Conservation (phyloP, 2,888 invertebrate species). For the Aphodius granarius region DNA sequence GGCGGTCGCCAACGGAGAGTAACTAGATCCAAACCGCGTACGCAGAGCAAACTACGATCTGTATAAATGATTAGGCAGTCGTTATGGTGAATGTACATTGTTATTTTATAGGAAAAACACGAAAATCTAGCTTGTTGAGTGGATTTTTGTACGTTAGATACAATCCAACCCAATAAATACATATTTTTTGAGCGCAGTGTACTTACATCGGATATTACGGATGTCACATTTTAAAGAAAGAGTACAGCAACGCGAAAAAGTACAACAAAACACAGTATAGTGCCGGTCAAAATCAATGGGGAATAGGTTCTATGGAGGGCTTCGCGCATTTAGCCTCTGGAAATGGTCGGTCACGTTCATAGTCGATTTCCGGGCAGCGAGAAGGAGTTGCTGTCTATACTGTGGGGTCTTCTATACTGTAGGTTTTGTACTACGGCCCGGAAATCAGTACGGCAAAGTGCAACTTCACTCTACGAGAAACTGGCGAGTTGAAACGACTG, state of each 20-base stretch:
- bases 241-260: no score
- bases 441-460: neutral
- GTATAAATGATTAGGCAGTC: neutral
- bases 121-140: no score
- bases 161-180: no score
- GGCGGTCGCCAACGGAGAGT: neutral
- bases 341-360: neutral
- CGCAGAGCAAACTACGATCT: neutral
- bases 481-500: neutral
- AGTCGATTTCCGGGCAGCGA: neutral
- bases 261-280: neutral
- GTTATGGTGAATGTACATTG: neutral
- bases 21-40: neutral
- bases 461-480: neutral
- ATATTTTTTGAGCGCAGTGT: no score
- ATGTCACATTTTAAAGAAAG: no score
- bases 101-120: no score
- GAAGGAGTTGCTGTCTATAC: neutral
- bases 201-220: no score
- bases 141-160: no score
- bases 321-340: neutral
- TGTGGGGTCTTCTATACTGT: no score
- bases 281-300: neutral
- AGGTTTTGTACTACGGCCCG: neutral
- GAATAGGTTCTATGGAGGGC: neutral